Evolutionary conservation across 2,888 invertebrate genomes (phyloP).

Genomic region (Archaeoteleia sp.): DNA sequence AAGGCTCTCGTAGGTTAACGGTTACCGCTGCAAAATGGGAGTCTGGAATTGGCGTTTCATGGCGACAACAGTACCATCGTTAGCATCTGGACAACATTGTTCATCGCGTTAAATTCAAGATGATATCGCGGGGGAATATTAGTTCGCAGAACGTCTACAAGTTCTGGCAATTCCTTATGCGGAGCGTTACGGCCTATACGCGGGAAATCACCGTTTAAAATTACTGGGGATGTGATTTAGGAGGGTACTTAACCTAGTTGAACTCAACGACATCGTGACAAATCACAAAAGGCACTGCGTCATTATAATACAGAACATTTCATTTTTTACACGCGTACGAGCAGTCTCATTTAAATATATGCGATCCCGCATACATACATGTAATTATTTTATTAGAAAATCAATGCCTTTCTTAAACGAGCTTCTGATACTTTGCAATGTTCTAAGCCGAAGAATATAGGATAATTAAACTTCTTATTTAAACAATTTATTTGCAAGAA

Average conservation of each 20-base stretch:
- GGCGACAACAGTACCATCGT: slow-evolving; percentile 45
- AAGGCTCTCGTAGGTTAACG: slow-evolving; percentile 11
- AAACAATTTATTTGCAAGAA: no score
- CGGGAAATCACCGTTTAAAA: slow-evolving; percentile 59
- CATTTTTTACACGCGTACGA: slow-evolving; percentile 26
- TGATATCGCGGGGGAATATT: slow-evolving; percentile 40
- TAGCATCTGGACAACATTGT: slow-evolving; percentile 51
- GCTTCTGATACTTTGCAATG: no score
- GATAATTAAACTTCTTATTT: no score
- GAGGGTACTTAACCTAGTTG: slow-evolving; percentile 59
- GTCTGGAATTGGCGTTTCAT: slow-evolving; percentile 36
- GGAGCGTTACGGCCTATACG: slow-evolving; percentile 33
- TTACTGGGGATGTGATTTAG: slow-evolving; percentile 58
- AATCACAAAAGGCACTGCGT: slow-evolving; percentile 18
- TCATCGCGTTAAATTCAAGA: slow-evolving; percentile 46
- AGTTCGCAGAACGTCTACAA: slow-evolving; percentile 27
- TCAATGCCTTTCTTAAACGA: no score
- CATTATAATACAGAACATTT: slow-evolving; percentile 3
- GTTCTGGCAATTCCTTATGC: slow-evolving; percentile 35
- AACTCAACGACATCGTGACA: slow-evolving; percentile 40
- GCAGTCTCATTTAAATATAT: no score
- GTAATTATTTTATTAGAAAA: no score
- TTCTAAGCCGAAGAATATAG: no score
- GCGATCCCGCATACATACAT: no score
- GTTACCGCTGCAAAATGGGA: slow-evolving; percentile 24